These are phyloP conservation scores for Carassius gibelio DNA, from an alignment of 2,113 vertebrate species.

Conservation along the genomic window DNA sequence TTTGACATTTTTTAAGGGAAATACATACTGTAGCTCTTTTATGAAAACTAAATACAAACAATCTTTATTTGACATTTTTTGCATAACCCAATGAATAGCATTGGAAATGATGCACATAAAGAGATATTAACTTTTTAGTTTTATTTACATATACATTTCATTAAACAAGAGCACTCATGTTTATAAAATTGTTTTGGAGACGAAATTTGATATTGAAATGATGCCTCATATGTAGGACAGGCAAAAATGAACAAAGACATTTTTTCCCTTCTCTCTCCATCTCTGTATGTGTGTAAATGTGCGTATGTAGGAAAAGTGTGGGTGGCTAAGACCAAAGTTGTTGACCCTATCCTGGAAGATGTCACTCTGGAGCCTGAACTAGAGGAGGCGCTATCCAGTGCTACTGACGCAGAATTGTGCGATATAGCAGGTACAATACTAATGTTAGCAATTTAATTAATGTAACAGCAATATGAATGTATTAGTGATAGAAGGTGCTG, in stretches of 20 bases:
- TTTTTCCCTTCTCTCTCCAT: neutral
- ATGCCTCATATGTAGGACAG: neutral
- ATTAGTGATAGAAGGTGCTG: too few relatives aligned
- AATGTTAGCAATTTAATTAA: neutral
- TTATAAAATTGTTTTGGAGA: neutral
- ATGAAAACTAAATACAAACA: neutral
- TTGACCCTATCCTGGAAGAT: constrained; percentile 90
- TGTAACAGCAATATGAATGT: neutral
- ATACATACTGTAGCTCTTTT: neutral
- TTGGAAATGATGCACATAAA: neutral
- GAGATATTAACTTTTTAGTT: neutral
- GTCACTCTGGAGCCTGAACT: constrained; percentile 95
- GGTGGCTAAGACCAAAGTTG: constrained; percentile 87
- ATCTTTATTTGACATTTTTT: neutral
- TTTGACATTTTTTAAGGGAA: neutral
- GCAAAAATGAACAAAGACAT: neutral
- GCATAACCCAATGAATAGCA: neutral
- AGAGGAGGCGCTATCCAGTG: constrained; percentile 93
- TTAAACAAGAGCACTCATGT: neutral
- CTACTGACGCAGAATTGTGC: constrained; percentile 93
- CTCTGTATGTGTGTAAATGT: constrained; percentile 3
- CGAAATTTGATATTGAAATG: neutral
- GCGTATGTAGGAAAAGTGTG: constrained; percentile 83
- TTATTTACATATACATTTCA: neutral
- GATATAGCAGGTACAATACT: constrained; percentile 90